Evolutionary conservation across 2,888 invertebrate genomes (phyloP), one percentile per base, ranked within the genome.

Genomic region (Agrotis ipsilon): DNA sequence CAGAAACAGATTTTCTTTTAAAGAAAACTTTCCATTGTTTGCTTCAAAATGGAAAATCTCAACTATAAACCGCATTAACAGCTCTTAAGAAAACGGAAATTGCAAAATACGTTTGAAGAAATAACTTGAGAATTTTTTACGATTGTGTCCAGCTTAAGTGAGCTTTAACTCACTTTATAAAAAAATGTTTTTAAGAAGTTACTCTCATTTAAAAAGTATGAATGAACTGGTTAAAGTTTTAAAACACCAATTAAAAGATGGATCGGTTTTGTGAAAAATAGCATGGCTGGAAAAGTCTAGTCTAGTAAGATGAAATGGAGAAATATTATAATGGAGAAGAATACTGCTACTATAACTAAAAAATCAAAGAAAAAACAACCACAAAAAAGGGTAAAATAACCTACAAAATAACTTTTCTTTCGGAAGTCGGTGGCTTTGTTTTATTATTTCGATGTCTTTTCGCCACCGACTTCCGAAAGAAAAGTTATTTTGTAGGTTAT

Each of bases 51-150:
- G 5, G n/a, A 54, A 49, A 18, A 19, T 27, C 39, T 16, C 3
- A 16, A 46, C 32, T 24, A 27, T 61, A 11, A 11, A 46, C 6
- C 24, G 27, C 46, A 78, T 59, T 48, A 59, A 76, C 27, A 43
- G 46, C 19, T 43, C 39, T 51, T 46, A 51, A n/a, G 19, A 57
- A 57, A 57, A 51, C 27, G 19, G 24, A 61, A 51, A 39, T 39
- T 21, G 5, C 3, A 60, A 13, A 58, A 46, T 0, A 24, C 1
- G 2, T 51, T n/a, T 9, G 6, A 39, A 9, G 2, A 52, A 43
- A 27, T 32, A 13, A 14, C 5, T 24, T 18, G 1, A 18, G n/a
- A 2, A 1, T n/a, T 21, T 46, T 24, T 21, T 27, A n/a, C n/a
- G n/a, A n/a, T n/a, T n/a, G n/a, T n/a, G n/a, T n/a, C n/a, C n/a